A percentile compares a stretch with the other conserved stretches of the same genome.
These are phyloP conservation scores for Drosophila carrolli DNA, from an alignment of 1,140 invertebrate species.

Conservation along the genomic window DNA sequence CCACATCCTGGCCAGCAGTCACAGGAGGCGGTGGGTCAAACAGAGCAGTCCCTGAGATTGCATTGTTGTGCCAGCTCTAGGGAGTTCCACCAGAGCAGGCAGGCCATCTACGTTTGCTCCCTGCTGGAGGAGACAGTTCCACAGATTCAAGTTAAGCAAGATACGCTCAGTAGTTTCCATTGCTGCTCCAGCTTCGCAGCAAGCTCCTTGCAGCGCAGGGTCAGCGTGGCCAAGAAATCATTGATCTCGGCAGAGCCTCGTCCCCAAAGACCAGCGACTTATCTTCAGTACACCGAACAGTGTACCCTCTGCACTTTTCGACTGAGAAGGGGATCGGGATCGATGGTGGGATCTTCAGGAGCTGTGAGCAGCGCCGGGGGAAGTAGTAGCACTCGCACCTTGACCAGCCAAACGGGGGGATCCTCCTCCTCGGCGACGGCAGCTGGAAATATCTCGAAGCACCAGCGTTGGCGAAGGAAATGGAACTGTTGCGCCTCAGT, in stretches of 20 bases:
- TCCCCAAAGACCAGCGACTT: conserved; percentile 54
- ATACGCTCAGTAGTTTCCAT: conserved; percentile 66
- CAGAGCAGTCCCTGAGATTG: conserved; percentile 37
- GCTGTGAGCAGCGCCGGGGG: conserved; percentile 46
- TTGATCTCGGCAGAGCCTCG: conserved; percentile 53
- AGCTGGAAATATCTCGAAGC: conserved; percentile 78
- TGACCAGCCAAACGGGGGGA: conserved; percentile 58
- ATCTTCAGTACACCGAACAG: conserved; percentile 80
- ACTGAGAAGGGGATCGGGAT: conserved; percentile 45
- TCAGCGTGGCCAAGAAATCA: conserved; percentile 66
- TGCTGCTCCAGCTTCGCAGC: conserved; percentile 80
- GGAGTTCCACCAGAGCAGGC: conserved; percentile 72
- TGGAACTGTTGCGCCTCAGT: conserved; percentile 87
- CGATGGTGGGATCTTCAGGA: conserved; percentile 16
- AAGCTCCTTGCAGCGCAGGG: conserved; percentile 64
- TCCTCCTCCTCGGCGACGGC: conserved; percentile 48
- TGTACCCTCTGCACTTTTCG: conserved; percentile 82
- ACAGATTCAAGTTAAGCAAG: conserved; percentile 37
- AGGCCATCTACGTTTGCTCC: conserved; percentile 80
- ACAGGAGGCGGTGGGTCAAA: conserved; percentile 29
- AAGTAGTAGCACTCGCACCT: conserved; percentile 59
- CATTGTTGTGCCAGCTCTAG: conserved; percentile 80
- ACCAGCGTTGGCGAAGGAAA: conserved; percentile 85
- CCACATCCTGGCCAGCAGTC: conserved; percentile 68
- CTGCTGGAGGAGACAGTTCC: conserved; percentile 64